Evolutionary conservation across 2,797 vertebrate species (phyloP).

Genomic region (Galago senegalensis): DNA sequence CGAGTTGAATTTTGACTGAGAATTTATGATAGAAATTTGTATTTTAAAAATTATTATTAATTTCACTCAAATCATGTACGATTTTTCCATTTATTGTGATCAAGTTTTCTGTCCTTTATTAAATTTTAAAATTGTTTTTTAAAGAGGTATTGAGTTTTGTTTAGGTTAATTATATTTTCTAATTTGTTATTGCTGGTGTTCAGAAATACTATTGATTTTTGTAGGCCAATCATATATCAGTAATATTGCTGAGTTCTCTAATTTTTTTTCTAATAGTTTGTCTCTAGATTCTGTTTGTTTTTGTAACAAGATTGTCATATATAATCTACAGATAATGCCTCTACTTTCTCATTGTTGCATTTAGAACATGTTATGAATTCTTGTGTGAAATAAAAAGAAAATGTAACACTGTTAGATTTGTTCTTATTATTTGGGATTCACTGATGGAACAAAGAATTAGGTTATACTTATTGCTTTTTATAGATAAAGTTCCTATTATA

Average conservation of each 20-base stretch:
- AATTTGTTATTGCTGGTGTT: background rate
- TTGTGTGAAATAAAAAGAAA: slow-evolving; percentile 16
- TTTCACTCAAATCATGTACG: background rate
- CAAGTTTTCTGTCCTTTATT: background rate
- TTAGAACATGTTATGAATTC: slow-evolving; percentile 22
- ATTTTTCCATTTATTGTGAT: background rate
- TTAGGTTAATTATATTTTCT: slow-evolving; percentile 38
- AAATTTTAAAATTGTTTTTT: slow-evolving; percentile 42
- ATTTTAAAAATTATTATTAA: background rate
- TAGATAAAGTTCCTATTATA: no score
- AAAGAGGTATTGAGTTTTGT: background rate
- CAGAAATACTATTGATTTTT: slow-evolving; percentile 46
- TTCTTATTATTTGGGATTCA: no score
- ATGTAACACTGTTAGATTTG: background rate
- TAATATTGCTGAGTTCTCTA: background rate
- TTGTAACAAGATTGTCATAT: slow-evolving; percentile 17
- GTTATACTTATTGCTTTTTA: no score
- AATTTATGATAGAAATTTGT: slow-evolving; percentile 16
- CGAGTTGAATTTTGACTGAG: background rate
- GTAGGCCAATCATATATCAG: background rate
- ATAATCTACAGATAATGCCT: background rate
- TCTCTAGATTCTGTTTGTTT: slow-evolving; percentile 24
- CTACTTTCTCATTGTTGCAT: background rate
- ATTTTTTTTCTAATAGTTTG: slow-evolving; percentile 19
- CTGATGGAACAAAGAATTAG: no score